Evolutionary conservation across 2,888 invertebrate species (phyloP).

Genomic region (Diloba caeruleocephala): DNA sequence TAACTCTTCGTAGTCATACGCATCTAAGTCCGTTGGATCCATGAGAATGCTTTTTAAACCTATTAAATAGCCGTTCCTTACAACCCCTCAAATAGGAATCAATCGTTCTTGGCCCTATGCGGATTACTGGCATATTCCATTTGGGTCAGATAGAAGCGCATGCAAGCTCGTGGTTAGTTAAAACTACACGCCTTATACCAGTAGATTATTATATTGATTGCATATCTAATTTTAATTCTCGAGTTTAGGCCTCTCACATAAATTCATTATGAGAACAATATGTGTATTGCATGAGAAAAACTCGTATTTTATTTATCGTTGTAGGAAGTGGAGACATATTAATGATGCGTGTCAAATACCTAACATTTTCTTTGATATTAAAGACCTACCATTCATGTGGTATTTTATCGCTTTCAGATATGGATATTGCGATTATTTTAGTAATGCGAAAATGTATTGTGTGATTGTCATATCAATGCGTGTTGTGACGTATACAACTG

Average conservation of each 20-base stretch:
- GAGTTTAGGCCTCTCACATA: conserved; percentile 13
- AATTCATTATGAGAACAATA: conserved; percentile 11
- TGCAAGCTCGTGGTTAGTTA: conserved; percentile 11
- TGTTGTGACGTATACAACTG: too few species aligned
- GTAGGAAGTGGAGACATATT: conserved; percentile 24
- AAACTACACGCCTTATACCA: conserved; percentile 7
- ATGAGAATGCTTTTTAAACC: too few species aligned
- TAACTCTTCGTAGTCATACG: too few species aligned
- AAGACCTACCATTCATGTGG: conserved; percentile 7
- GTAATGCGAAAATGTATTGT: background rate
- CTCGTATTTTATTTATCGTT: conserved; percentile 24
- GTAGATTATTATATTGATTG: conserved; percentile 23
- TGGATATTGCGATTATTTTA: conserved; percentile 24
- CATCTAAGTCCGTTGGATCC: too few species aligned
- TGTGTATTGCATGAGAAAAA: conserved; percentile 6
- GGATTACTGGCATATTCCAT: background rate
- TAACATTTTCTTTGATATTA: conserved; percentile 12
- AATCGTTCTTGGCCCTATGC: conserved; percentile 28
- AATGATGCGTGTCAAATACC: conserved; percentile 14
- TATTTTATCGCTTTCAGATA: conserved; percentile 5
- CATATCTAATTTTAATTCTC: conserved; percentile 26
- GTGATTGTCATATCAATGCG: background rate
- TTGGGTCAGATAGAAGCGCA: conserved; percentile 17
- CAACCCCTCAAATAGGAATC: conserved; percentile 1
- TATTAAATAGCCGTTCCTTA: too few species aligned